These are phyloP conservation scores for Pseudocheirus occidentalis DNA, from an alignment of 2,797 vertebrate genomes.

Conservation along the genomic window DNA sequence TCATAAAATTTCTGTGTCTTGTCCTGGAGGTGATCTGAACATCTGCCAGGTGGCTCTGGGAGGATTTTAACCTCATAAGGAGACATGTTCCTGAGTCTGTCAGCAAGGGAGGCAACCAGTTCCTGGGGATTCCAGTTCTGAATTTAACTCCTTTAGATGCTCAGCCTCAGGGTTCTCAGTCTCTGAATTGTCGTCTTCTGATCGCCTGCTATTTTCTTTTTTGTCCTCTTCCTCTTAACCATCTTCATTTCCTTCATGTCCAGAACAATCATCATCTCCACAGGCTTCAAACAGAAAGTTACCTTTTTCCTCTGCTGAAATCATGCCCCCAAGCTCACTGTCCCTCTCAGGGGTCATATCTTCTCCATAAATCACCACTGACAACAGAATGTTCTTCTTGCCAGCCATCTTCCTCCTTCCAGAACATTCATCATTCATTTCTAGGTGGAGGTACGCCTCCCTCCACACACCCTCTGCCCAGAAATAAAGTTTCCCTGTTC, in stretches of 20 bases:
- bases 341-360: conserved; percentile 95
- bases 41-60: conserved; percentile 93
- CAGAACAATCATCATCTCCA: conserved; percentile 90
- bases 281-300: conserved; percentile 92
- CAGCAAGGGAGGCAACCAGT: conserved; percentile 96
- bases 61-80: conserved; percentile 97
- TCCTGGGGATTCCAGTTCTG: conserved; percentile 94
- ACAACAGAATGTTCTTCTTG: conserved; percentile 91
- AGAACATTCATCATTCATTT: no score
- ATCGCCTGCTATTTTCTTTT: conserved; percentile 91
- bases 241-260: conserved; percentile 87
- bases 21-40: conserved; percentile 95
- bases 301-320: conserved; percentile 85
- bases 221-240: conserved; percentile 91
- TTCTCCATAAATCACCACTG: conserved; percentile 93
- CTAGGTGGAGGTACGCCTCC: no score
- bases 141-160: conserved; percentile 97
- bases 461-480: no score
- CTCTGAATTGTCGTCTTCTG: conserved; percentile 97
- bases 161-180: conserved; percentile 93
- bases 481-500: no score
- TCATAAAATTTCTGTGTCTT: conserved; percentile 97
- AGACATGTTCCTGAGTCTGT: conserved; percentile 97
- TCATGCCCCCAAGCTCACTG: conserved; percentile 87
- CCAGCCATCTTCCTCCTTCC: conserved; percentile 89